Base-by-base conservation (phyloP, 2,113 vertebrate genomes). In the Macquaria australasica region DNA sequence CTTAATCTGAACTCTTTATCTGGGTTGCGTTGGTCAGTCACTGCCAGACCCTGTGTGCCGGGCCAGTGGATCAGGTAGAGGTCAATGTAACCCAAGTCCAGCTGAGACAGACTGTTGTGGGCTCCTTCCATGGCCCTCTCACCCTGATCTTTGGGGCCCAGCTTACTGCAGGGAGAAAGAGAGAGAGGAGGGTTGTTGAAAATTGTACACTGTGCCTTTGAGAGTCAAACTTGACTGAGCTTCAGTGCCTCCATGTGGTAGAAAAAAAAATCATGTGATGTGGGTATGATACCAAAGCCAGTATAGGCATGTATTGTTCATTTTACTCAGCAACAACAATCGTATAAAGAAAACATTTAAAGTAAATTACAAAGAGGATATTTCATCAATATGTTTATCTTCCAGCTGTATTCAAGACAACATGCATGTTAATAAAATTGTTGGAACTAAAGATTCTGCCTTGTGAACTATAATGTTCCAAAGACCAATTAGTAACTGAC, bases 51-150 rank as follows among this genome's bases (percentile, higher is more conserved):
- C 74, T 96, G 96, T 1, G 95, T 96, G 7, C 97, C 96, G 1
- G 96, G 97, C 97, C 96, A 97, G 88, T 97, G 97, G 84, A 97
- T 94, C 45, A 97, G 91, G 82, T 96, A 97, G 21, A 97, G 95
- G 77, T 97, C 97, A 25, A 97, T 93, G 87, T 97, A 97, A 34
- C 83, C 93, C 67, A 95, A 74, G 43, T 90, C 95, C 76, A 97
- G 90, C 58, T 95, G 90, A 20, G 93, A 75, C 85, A 97, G 79
- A 73, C 96, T 97, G 14, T 51, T 88, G 3, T 95, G 83, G 77
- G 95, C 96, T 12, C 92, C 96, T 0, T 93, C 85, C 71, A 89
- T 77, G 14, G 95, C 92, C 4, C 56, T 86, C 4, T 87, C 72
- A 8, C 96, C 96, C n/a, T 97, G 96, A 90, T 97, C 94, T 41